phyloP scores from a whole-genome alignment of 2,797 vertebrate species.

The Pelochelys cantorii region DNA sequence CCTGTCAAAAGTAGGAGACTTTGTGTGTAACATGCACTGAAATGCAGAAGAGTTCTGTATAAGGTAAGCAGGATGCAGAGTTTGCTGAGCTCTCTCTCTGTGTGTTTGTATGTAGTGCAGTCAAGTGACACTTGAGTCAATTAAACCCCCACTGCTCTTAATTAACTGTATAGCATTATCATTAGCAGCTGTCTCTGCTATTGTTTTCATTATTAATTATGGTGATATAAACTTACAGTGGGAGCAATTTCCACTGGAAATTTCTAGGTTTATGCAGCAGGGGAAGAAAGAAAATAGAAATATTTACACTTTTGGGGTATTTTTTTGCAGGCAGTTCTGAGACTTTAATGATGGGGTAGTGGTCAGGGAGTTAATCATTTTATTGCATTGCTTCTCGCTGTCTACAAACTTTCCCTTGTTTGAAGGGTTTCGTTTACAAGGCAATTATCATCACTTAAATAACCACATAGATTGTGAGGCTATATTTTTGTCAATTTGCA shows the following conservation, averaged over 20 bases:
- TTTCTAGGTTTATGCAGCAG: constrained; percentile 23
- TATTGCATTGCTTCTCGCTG: constrained; percentile 2
- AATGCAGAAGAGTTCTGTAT: not conserved
- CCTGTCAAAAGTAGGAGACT: not conserved
- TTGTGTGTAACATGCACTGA: not conserved
- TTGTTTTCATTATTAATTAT: constrained; percentile 52
- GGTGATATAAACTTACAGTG: constrained; percentile 24
- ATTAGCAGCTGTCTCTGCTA: constrained; percentile 36
- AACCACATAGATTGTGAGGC: constrained; percentile 11
- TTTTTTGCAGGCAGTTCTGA: constrained; percentile 18
- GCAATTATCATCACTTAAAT: constrained; percentile 54
- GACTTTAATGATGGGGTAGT: constrained; percentile 35
- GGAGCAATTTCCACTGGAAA: constrained; percentile 35
- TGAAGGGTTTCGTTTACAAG: constrained; percentile 33
- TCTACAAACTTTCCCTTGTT: constrained; percentile 14
- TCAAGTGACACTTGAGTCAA: constrained; percentile 18
- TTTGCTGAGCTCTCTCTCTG: not conserved
- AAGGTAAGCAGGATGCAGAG: not conserved
- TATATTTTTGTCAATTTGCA: constrained; percentile 27
- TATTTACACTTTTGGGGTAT: constrained; percentile 26
- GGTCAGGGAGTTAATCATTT: constrained; percentile 40
- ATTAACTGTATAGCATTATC: constrained; percentile 45
- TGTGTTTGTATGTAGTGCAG: not conserved
- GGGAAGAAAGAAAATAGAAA: constrained; percentile 47
- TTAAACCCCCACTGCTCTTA: constrained; percentile 45